Conservation (phyloP, 2,113 vertebrate species). For the Chionodraco myersi region DNA sequence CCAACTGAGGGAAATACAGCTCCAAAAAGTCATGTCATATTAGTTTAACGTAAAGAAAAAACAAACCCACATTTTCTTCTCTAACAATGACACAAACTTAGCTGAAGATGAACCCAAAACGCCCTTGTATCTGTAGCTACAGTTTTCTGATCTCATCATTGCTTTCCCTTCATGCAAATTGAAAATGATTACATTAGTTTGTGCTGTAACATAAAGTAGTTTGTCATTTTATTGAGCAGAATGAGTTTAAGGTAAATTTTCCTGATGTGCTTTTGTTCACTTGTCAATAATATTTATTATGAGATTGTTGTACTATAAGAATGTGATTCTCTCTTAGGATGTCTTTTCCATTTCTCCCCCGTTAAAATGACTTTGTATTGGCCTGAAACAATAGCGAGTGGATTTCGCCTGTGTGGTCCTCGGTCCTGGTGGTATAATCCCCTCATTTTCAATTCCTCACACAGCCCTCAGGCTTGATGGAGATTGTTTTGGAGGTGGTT, state of each 20-base stretch:
- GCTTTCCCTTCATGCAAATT: not conserved
- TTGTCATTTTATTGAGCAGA: not conserved
- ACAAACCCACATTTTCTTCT: not conserved
- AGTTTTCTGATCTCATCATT: not conserved
- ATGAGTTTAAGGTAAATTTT: slow-evolving; percentile 2
- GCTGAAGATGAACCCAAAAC: not conserved
- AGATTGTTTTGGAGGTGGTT: slow-evolving; percentile 73
- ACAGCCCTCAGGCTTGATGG: slow-evolving; percentile 62
- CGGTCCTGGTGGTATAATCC: slow-evolving; percentile 69
- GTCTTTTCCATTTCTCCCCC: slow-evolving; percentile 20
- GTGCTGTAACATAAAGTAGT: not conserved
- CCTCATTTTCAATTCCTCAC: slow-evolving; percentile 73
- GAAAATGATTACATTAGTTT: not conserved
- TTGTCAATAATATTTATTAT: slow-evolving; percentile 21
- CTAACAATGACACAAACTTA: not conserved
- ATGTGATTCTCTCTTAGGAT: slow-evolving; percentile 38
- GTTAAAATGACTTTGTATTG: slow-evolving; percentile 50
- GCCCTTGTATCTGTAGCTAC: too few species aligned
- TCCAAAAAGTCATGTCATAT: not conserved
- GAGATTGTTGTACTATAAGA: slow-evolving; percentile 20
- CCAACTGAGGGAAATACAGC: not conserved
- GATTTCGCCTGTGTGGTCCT: slow-evolving; percentile 58
- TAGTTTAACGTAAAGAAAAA: not conserved
- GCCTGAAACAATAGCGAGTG: slow-evolving; percentile 61
- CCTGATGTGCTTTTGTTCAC: slow-evolving; percentile 21